Conservation (phyloP, 2,797 vertebrate genomes). For the Taenioides sp. region DNA sequence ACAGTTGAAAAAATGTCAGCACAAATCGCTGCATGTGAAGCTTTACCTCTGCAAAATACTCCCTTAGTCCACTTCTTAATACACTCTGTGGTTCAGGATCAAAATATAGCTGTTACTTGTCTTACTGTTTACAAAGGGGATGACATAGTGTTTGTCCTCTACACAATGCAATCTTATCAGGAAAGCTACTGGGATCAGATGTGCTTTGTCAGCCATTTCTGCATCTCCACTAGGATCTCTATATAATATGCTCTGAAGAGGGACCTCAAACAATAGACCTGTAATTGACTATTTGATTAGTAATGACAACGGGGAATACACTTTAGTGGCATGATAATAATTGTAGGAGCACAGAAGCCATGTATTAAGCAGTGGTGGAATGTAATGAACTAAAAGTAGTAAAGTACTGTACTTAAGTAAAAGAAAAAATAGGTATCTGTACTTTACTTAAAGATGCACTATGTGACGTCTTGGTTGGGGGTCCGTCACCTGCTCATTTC, state of each 20-base stretch:
- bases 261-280: slow-evolving; percentile 53
- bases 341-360: too few species aligned
- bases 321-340: slow-evolving; percentile 10
- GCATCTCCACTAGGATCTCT: slow-evolving; percentile 17
- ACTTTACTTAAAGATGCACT: too few species aligned
- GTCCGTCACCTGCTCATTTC: too few species aligned
- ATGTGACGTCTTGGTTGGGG: too few species aligned
- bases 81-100: not conserved
- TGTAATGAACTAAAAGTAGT: too few species aligned
- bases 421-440: too few species aligned
- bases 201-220: slow-evolving; percentile 53
- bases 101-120: slow-evolving; percentile 16
- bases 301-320: slow-evolving; percentile 24
- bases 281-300: slow-evolving; percentile 47
- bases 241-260: slow-evolving; percentile 17
- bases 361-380: too few species aligned
- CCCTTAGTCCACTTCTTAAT: too few species aligned
- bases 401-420: too few species aligned
- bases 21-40: too few species aligned
- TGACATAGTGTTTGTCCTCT: slow-evolving; percentile 35
- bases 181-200: slow-evolving; percentile 37
- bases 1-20: too few species aligned
- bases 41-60: too few species aligned
- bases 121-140: slow-evolving; percentile 32
- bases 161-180: slow-evolving; percentile 46